phyloP scores from a whole-genome alignment of 2,113 vertebrate species.

The Sinocyclocheilus anophthalmus region DNA sequence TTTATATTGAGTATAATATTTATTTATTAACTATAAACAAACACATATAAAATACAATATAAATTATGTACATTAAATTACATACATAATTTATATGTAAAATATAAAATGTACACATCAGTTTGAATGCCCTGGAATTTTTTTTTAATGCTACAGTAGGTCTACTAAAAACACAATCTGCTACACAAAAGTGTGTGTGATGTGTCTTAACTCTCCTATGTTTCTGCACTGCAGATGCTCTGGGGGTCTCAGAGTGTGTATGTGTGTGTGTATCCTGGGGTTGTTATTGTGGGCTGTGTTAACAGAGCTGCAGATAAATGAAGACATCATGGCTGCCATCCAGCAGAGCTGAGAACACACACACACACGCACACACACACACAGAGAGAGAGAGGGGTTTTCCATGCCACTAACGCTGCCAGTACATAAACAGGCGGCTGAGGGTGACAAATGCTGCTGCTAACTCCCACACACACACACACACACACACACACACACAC shows the following conservation, averaged over 20 bases:
- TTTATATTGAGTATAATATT: too few relatives aligned
- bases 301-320: slow-evolving; percentile 65
- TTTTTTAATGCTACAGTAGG: background rate
- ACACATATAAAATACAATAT: background rate
- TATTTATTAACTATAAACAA: background rate
- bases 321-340: slow-evolving; percentile 60
- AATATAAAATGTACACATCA: background rate
- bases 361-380: slow-evolving; percentile 25
- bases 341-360: slow-evolving; percentile 31
- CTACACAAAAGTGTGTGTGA: background rate
- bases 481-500: background rate
- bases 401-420: slow-evolving; percentile 33
- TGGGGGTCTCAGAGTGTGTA: background rate
- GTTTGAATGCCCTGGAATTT: background rate
- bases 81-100: too few relatives aligned
- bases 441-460: slow-evolving; percentile 22
- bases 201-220: background rate
- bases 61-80: background rate
- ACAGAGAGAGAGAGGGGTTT: slow-evolving; percentile 56
- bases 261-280: background rate
- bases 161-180: background rate
- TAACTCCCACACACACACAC: slow-evolving; percentile 39
- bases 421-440: slow-evolving; percentile 57
- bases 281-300: slow-evolving; percentile 39
- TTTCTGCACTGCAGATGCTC: background rate